Base-by-base conservation (phyloP, 2,113 vertebrate species). In the Climacteris rufus region DNA sequence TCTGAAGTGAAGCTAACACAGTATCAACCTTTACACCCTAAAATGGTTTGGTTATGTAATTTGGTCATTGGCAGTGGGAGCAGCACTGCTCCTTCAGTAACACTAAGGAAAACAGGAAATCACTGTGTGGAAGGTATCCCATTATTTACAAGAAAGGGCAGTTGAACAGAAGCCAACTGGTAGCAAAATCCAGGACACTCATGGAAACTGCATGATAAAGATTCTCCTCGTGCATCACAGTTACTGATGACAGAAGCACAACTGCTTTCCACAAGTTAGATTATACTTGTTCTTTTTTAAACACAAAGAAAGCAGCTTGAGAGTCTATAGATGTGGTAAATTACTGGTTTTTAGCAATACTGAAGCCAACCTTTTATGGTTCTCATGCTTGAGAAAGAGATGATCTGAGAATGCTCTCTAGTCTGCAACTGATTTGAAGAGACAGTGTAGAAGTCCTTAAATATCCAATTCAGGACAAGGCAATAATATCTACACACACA, bases 161-260 rank as follows among this genome's bases (percentile, higher is more conserved):
- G 47, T 0, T 66, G 39, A 93, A 90, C 20, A 71, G 72, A 81
- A 87, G 71, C 68, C 87, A 96, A 65, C 39, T 27, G 19, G 74
- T 35, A 88, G 80, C 44, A 87, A 70, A 94, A 95, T 96, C 76
- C 92, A 95, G 75, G 94, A 74, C 60, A 30, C 60, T 83, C 59
- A 56, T 14, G 39, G 66, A 87, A 90, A 63, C 30, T 9, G 35
- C 72, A 63, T 12, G 66, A 91, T 79, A 79, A 76, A 74, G 42
- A 83, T 83, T 93, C 77, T 82, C 61, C 57, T 63, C 53, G 31
- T 35, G 57, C 45, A 85, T 72, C 70, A 54, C 16, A 68, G 45
- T 68, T 53, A 72, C 42, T 61, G 72, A 68, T 52, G 61, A 79
- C 61, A 87, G 72, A 54, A 69, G 37, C 18, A 84, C 40, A 94